Evolutionary conservation across 2,113 vertebrate species (phyloP), one percentile per base, ranked within the genome.

Genomic region (Lophius piscatorius): DNA sequence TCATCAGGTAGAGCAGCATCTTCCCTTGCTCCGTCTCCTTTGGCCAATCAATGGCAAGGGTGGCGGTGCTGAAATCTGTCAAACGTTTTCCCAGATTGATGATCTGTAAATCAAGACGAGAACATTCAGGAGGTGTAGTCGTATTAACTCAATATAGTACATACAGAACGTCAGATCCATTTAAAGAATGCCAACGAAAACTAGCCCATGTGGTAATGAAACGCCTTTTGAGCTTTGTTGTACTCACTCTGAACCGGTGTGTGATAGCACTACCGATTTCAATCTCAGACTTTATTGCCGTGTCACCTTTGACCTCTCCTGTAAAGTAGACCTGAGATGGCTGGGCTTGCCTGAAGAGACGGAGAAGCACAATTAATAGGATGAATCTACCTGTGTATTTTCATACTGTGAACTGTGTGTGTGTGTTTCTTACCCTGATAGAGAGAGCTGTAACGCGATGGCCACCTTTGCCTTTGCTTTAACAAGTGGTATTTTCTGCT

Each of bases 241-340:
- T 40, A 91, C 93, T 96, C 67, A 99, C 97, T 87, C 92, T 92
- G 90, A 98, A 97, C 63, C 96, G 93, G 67, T 93, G 94, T 41
- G 92, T 92, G 80, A 98, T 91, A 75, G 93, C 87, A 81, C 81
- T 96, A 85, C 96, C 97, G n/a, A 94, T 88, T 2, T 98, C 90
- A 18, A 88, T 91, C 87, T 96, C 94, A 31, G 84, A 81, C 76
- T 92, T 92, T 87, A 97, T 89, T 31, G 90, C 93, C 22, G 84
- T 86, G 63, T 95, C 93, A 42, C 93, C 93, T 75, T 88, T 36
- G 4, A 91, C 80, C 0, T 63, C 23, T 40, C 93, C 94, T 17
- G 89, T 77, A 82, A 95, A 98, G 85, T 95, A 96, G 0, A 95
- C 91, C 91, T 98, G 97, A 64, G 97, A 97, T 49, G 96, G 97